Conservation (phyloP, 2,888 invertebrate species). For the Xestia rhomboidea region DNA sequence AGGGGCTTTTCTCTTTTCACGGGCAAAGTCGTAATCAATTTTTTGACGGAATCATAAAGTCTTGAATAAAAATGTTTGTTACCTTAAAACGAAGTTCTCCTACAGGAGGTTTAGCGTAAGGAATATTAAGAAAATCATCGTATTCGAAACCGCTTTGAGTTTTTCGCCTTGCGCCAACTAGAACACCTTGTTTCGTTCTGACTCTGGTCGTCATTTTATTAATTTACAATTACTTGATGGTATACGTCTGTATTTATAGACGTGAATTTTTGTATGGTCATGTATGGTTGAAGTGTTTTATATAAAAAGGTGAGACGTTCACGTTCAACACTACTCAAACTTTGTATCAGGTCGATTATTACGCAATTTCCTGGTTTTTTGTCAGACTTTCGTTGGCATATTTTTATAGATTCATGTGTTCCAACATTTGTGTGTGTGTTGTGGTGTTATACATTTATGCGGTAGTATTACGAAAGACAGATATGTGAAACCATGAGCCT, state of each 20-base stretch:
- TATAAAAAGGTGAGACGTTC: slow-evolving; percentile 31
- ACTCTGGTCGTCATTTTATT: slow-evolving; percentile 42
- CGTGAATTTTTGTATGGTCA: neutral
- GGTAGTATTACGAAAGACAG: slow-evolving; percentile 2
- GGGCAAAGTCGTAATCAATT: neutral
- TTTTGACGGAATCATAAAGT: neutral
- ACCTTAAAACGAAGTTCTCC: slow-evolving; percentile 81
- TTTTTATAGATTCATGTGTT: slow-evolving; percentile 14
- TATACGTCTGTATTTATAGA: slow-evolving; percentile 14
- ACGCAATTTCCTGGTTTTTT: slow-evolving; percentile 33
- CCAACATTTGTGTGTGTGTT: too few relatives aligned
- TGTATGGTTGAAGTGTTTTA: slow-evolving; percentile 19
- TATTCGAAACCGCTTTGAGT: slow-evolving; percentile 82
- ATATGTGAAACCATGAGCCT: neutral
- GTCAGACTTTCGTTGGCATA: slow-evolving; percentile 20
- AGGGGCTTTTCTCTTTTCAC: too few relatives aligned
- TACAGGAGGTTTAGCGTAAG: slow-evolving; percentile 90
- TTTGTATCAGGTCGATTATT: slow-evolving; percentile 27
- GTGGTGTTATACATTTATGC: neutral
- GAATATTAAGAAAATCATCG: slow-evolving; percentile 86
- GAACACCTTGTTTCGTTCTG: slow-evolving; percentile 35
- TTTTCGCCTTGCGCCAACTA: slow-evolving; percentile 47
- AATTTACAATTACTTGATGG: neutral
- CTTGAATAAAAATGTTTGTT: slow-evolving; percentile 30
- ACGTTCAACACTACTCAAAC: slow-evolving; percentile 18